Percentiles rank a stretch among this genome's conserved stretches.
Evolutionary conservation across 2,888 invertebrate species (phyloP).

Genomic region (Limnephilus lunatus): DNA sequence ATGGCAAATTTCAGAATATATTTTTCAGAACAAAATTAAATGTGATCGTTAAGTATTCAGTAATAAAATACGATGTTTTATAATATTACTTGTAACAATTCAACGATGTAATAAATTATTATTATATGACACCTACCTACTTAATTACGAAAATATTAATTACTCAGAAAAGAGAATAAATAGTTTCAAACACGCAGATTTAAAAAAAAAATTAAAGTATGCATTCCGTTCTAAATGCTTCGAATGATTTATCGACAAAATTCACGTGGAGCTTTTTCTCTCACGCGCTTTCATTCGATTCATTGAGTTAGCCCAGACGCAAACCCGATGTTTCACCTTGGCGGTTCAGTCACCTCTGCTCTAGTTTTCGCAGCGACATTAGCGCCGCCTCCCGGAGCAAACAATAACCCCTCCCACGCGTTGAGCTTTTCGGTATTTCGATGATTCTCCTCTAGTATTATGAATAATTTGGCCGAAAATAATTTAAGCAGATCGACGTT

Average conservation of each 20-base stretch:
- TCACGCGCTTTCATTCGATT: constrained; percentile 24
- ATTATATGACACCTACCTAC: background rate
- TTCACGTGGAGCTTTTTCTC: background rate
- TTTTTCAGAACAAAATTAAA: background rate
- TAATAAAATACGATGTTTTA: background rate
- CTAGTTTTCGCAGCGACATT: constrained; percentile 40
- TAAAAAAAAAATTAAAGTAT: no score
- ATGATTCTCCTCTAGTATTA: constrained; percentile 28
- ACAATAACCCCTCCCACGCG: constrained; percentile 28
- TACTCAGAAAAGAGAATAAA: background rate
- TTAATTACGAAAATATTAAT: background rate
- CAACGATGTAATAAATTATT: background rate
- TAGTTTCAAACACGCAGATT: no score
- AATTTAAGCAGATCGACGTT: constrained; percentile 20
- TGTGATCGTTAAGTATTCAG: background rate
- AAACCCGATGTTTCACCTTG: constrained; percentile 46
- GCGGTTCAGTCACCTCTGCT: constrained; percentile 44
- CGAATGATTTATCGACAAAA: background rate
- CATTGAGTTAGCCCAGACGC: constrained; percentile 41
- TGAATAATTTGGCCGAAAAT: constrained; percentile 48
- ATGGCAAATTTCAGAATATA: background rate
- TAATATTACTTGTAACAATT: background rate
- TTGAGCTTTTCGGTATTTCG: constrained; percentile 47
- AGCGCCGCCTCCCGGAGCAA: constrained; percentile 43
- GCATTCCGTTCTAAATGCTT: background rate